phyloP scores from a whole-genome alignment of 37 sponge, comb jelly and placozoan species.

The Hormiphora californensis region DNA sequence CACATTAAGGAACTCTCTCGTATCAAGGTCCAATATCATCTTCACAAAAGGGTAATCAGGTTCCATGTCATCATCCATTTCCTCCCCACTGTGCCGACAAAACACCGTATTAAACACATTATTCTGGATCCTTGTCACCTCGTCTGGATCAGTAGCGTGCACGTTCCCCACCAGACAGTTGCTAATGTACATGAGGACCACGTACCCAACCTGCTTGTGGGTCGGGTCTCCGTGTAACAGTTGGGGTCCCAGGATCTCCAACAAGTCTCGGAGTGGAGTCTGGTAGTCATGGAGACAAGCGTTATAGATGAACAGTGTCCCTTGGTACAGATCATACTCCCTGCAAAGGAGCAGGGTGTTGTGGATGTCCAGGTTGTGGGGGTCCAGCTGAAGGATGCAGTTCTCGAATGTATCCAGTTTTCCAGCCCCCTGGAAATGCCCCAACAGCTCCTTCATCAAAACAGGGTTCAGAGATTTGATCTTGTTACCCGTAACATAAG shows the following conservation, averaged over 20 bases:
- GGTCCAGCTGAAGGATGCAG: constrained; percentile 25
- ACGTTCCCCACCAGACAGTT: constrained; percentile 41
- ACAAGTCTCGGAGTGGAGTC: background rate
- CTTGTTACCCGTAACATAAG: background rate
- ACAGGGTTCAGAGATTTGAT: constrained; percentile 26
- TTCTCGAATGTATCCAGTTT: constrained; percentile 36
- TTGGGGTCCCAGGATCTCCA: background rate
- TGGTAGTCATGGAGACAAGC: constrained; percentile 24
- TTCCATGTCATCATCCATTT: background rate
- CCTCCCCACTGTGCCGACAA: constrained; percentile 16
- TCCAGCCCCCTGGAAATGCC: background rate
- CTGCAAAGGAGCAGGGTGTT: constrained; percentile 22
- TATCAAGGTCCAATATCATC: constrained; percentile 22
- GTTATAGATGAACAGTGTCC: constrained; percentile 22
- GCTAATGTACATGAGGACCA: constrained; percentile 49
- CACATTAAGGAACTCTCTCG: constrained; percentile 48
- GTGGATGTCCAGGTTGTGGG: constrained; percentile 39
- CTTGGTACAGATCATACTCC: constrained; percentile 48
- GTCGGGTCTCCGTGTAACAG: background rate
- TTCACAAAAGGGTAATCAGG: constrained; percentile 46
- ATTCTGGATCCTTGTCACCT: constrained; percentile 13
- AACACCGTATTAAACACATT: constrained; percentile 33
- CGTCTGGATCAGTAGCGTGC: constrained; percentile 1
- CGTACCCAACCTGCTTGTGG: constrained; percentile 26
- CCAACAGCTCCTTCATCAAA: constrained; percentile 28